These are phyloP conservation scores for Harpalus rubripes DNA, from an alignment of 2,888 invertebrate species.

Conservation along the genomic window DNA sequence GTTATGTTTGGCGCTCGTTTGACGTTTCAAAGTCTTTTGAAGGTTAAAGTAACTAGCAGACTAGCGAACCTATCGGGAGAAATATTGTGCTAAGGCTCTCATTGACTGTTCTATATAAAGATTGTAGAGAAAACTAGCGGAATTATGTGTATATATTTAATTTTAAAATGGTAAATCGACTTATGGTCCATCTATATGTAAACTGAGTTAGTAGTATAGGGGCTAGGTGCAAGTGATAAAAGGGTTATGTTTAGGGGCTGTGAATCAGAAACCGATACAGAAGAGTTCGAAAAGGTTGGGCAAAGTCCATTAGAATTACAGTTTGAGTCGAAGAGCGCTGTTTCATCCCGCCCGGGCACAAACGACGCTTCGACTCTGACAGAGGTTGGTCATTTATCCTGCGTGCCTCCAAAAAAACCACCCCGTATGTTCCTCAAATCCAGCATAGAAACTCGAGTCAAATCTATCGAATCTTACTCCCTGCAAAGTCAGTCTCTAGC, in stretches of 20 bases:
- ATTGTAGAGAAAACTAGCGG: too few relatives aligned
- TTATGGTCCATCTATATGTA: not conserved
- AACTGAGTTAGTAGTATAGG: not conserved
- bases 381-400: constrained; percentile 79
- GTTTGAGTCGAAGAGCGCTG: constrained; percentile 75
- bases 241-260: constrained; percentile 81
- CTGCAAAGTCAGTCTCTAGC: constrained; percentile 64
- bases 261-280: constrained; percentile 90
- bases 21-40: too few relatives aligned
- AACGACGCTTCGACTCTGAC: constrained; percentile 80
- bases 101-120: too few relatives aligned
- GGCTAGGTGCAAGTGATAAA: constrained; percentile 16
- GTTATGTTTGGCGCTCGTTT: too few relatives aligned
- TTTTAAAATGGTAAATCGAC: not conserved
- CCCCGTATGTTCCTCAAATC: constrained; percentile 76
- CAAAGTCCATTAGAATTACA: constrained; percentile 80
- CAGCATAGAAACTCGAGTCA: constrained; percentile 64
- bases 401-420: constrained; percentile 77
- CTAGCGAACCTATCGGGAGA: too few relatives aligned
- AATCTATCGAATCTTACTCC: constrained; percentile 64
- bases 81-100: too few relatives aligned
- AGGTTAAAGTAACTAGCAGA: too few relatives aligned
- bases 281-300: constrained; percentile 89
- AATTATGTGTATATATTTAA: too few relatives aligned
- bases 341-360: constrained; percentile 78